Evolutionary conservation across 1,140 invertebrate genomes (phyloP).

Genomic region (Brachionus plicatilis): DNA sequence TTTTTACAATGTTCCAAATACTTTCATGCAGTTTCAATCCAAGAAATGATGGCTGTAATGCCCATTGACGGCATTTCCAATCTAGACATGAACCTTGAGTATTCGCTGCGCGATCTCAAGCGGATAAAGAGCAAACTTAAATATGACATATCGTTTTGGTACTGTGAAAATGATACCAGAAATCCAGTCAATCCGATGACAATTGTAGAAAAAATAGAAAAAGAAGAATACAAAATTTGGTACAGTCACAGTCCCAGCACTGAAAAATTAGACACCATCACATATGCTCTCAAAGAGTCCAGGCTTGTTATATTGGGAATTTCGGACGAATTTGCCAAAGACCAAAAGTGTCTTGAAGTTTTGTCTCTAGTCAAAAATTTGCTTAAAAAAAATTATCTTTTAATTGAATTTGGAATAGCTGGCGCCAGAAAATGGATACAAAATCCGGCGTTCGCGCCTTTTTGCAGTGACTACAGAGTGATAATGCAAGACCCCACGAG

Average conservation of each 20-base stretch:
- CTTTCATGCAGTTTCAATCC: slow-evolving; percentile 53
- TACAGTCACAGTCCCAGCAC: not conserved
- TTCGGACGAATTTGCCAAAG: slow-evolving; percentile 7
- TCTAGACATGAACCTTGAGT: slow-evolving; percentile 51
- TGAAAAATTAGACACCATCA: not conserved
- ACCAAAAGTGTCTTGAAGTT: slow-evolving; percentile 1
- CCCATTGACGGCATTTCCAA: slow-evolving; percentile 47
- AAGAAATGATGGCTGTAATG: slow-evolving; percentile 48
- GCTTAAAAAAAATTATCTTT: slow-evolving; percentile 10
- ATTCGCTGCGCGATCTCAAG: slow-evolving; percentile 47
- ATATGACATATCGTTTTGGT: slow-evolving; percentile 48
- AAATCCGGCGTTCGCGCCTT: not conserved
- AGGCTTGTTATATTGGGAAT: slow-evolving; percentile 18
- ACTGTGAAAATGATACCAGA: slow-evolving; percentile 42
- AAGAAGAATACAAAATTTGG: slow-evolving; percentile 17
- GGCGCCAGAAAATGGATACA: not conserved
- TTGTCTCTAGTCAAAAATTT: not conserved
- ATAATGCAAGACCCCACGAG: slow-evolving; percentile 48
- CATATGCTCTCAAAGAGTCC: slow-evolving; percentile 2
- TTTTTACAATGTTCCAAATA: slow-evolving; percentile 54
- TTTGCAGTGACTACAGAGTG: slow-evolving; percentile 45
- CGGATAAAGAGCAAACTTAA: slow-evolving; percentile 46
- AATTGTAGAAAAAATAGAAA: slow-evolving; percentile 45
- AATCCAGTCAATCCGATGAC: slow-evolving; percentile 43
- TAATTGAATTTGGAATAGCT: not conserved